These are phyloP conservation scores for Oncorhynchus keta DNA, from an alignment of 2,113 vertebrate species.

Conservation along the genomic window DNA sequence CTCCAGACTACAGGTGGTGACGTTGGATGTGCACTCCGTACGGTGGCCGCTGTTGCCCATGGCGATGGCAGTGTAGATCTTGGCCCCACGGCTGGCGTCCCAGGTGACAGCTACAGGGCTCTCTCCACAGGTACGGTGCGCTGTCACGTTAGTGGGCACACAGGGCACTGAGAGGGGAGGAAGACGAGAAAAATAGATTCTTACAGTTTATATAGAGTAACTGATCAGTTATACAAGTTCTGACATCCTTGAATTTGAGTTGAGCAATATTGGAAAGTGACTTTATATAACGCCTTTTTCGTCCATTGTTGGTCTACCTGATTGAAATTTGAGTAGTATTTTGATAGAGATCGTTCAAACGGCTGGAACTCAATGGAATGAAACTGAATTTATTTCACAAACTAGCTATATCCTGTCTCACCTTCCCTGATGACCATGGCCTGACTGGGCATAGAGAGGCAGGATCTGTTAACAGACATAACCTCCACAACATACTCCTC, in stretches of 20 bases:
- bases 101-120: slow-evolving; percentile 57
- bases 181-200: neutral
- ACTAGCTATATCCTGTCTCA: slow-evolving; percentile 35
- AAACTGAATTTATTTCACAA: neutral
- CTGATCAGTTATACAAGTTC: neutral
- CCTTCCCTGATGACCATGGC: slow-evolving; percentile 50
- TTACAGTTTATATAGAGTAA: neutral
- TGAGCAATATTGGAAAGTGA: neutral
- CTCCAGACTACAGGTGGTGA: slow-evolving; percentile 53
- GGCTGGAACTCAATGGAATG: neutral
- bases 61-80: slow-evolving; percentile 49
- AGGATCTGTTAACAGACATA: slow-evolving; percentile 57
- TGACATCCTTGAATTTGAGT: neutral
- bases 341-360: neutral
- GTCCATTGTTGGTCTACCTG: no score
- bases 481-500: slow-evolving; percentile 54
- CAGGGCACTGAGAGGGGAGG: slow-evolving; percentile 66
- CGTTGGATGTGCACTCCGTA: slow-evolving; percentile 50
- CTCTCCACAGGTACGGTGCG: slow-evolving; percentile 48
- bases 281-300: no score
- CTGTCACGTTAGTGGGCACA: slow-evolving; percentile 57
- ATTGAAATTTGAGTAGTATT: neutral
- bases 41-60: slow-evolving; percentile 13
- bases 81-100: slow-evolving; percentile 61
- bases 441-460: slow-evolving; percentile 55